Base-by-base conservation (phyloP, 2,888 invertebrate species). In the Penaeus monodon region DNA sequence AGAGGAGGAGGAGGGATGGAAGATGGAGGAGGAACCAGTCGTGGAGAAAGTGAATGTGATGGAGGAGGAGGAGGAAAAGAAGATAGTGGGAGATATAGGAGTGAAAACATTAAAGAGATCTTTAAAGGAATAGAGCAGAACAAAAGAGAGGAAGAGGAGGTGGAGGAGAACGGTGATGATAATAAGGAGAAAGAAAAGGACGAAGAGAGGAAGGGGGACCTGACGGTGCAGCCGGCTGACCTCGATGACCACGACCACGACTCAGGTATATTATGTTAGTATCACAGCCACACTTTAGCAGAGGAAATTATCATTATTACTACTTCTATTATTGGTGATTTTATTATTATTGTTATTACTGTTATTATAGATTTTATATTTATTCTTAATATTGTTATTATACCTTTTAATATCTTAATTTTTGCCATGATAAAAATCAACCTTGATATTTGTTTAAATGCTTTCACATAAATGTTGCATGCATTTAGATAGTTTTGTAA, bases 221-320 rank as follows among this genome's bases (percentile, higher is more conserved):
- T 88, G 64, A 85, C 88, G 20, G 86, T 86, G 66, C 82, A 86
- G 57, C 74, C 80, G 14, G 79, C 83, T 17, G 86, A 88, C 38
- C 79, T 83, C 68, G 88, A 88, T 38, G 88, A 88, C 80, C 86
- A 86, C 83, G 88, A 88, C 80, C 88, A 88, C 82, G 88, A 88
- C 86, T 88, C 88, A 88, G 88, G 88, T 88, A 88, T 88, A 85
- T 82, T 88, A 88, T 88, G 88, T 88, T 88, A 88, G 88, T 88
- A 88, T 88, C 88, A 88, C 85, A 85, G 44, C 88, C 77, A 76
- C 74, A 78, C 64, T 82, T 79, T 87, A 83, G 86, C 86, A 76
- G 24, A 77, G 79, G 63, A 38, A 74, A 20, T 33, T 63, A 10
- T 66, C 10, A 33, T 38, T 29, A 22, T 29, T 24, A 27, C 27